Evolutionary conservation across 2,888 invertebrate genomes (phyloP), one percentile per base, ranked within the genome.

Genomic region (Agonum fuliginosum): DNA sequence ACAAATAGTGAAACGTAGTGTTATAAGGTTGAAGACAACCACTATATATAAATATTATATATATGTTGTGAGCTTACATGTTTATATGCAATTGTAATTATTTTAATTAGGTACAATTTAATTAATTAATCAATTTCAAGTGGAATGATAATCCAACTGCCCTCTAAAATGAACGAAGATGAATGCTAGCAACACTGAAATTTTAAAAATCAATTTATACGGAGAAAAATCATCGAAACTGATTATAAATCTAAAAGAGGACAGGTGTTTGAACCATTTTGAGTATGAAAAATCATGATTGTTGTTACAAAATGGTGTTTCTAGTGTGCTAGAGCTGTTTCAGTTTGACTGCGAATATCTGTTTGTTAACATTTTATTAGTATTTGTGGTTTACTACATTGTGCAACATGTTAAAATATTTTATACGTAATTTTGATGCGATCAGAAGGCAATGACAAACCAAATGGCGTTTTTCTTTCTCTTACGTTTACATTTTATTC

Each of bases 361-460:
- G 54, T 77, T 77, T 77, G 77, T 77, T 77, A 77, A 77, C 41
- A 54, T 77, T 77, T 70, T 70, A 67, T 77, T 77, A 74, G 74
- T 74, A 74, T 20, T 58, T 77, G 77, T 77, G 54, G 70, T 77
- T 67, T 67, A 75, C 46, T 75, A 77, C 54, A 77, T 77, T 77
- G 77, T 77, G 77, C 58, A 77, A 70, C 69, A 77, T 77, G 77
- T 77, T 77, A 70, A 43, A 77, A 77, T 77, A 77, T 77, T 77
- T 77, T 77, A 77, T 77, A 77, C 77, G 77, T 77, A 77, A 77
- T 70, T 77, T 77, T 70, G 70, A 77, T 54, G 70, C 58, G 70
- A 77, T 77, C 77, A 69, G 70, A 54, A 76, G 76, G 54, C 62
- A 75, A 75, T 75, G 75, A 75, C 75, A 67, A 75, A 75, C 75